Conservation (phyloP, 2,888 invertebrate species). For the Watsonalla binaria region DNA sequence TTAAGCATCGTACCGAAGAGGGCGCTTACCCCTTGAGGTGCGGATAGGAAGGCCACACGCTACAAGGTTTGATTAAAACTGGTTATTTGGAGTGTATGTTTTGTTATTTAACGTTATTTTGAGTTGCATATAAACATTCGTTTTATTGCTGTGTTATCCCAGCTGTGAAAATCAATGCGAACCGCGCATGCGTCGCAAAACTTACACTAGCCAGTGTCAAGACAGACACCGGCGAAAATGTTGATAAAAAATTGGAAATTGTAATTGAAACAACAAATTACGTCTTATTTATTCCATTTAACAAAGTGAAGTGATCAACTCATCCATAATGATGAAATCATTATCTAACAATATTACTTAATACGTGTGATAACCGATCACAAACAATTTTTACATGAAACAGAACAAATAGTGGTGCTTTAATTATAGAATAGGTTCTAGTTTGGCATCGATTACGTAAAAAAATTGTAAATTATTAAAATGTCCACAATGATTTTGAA, state of each 20-base stretch:
- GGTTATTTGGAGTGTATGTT: not conserved
- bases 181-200: constrained; percentile 52
- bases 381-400: not conserved
- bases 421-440: too few species aligned
- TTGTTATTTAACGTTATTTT: not conserved
- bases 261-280: not conserved
- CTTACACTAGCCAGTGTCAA: constrained; percentile 39
- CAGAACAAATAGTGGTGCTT: not conserved
- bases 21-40: too few species aligned
- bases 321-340: not conserved
- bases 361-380: too few species aligned
- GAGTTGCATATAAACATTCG: not conserved
- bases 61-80: not conserved
- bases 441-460: not conserved
- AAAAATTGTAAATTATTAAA: not conserved
- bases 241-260: constrained; percentile 22
- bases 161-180: constrained; percentile 64
- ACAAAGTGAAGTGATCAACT: not conserved
- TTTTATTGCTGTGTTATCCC: constrained; percentile 16
- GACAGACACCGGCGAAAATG: constrained; percentile 33
- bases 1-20: too few species aligned
- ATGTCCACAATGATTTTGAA: not conserved
- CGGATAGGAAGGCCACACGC: too few species aligned
- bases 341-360: not conserved
- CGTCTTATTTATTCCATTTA: not conserved